These are phyloP conservation scores for Cyprinodon variegatus DNA, from an alignment of 2,113 vertebrate species.

Conservation along the genomic window DNA sequence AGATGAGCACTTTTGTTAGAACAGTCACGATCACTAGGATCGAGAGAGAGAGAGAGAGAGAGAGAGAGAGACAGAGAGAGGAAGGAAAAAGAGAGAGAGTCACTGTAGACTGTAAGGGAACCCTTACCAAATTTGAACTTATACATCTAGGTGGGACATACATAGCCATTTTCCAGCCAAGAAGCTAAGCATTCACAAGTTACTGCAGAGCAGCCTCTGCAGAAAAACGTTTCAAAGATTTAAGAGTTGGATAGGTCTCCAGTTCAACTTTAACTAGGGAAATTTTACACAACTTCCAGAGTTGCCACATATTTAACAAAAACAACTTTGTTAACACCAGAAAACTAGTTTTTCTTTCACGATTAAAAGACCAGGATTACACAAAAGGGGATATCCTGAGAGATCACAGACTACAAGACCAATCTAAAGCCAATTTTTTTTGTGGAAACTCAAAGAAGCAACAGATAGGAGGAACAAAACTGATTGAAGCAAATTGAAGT, in stretches of 20 bases:
- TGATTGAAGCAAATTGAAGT: not conserved
- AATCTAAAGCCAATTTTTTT: not conserved
- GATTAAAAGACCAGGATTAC: not conserved
- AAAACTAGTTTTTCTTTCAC: not conserved
- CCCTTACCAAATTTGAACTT: slow-evolving; percentile 54
- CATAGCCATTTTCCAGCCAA: slow-evolving; percentile 51
- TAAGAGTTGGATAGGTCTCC: not conserved
- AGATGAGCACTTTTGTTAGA: slow-evolving; percentile 78
- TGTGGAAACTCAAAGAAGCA: not conserved
- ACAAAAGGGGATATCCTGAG: not conserved
- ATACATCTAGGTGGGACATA: slow-evolving; percentile 38
- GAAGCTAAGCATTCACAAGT: slow-evolving; percentile 42
- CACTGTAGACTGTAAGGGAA: slow-evolving; percentile 45
- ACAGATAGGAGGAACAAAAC: not conserved
- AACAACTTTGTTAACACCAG: not conserved
- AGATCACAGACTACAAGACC: not conserved
- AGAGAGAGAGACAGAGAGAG: slow-evolving; percentile 19
- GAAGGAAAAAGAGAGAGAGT: slow-evolving; percentile 29
- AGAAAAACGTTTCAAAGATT: not conserved
- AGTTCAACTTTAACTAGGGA: not conserved
- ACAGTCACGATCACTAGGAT: slow-evolving; percentile 67
- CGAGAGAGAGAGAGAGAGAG: slow-evolving; percentile 40
- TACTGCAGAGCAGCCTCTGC: slow-evolving; percentile 10
- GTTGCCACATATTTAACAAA: too few species aligned
- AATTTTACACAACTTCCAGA: not conserved